These are phyloP conservation scores for Tanypteryx hageni DNA, from an alignment of 2,888 invertebrate species.

Conservation along the genomic window DNA sequence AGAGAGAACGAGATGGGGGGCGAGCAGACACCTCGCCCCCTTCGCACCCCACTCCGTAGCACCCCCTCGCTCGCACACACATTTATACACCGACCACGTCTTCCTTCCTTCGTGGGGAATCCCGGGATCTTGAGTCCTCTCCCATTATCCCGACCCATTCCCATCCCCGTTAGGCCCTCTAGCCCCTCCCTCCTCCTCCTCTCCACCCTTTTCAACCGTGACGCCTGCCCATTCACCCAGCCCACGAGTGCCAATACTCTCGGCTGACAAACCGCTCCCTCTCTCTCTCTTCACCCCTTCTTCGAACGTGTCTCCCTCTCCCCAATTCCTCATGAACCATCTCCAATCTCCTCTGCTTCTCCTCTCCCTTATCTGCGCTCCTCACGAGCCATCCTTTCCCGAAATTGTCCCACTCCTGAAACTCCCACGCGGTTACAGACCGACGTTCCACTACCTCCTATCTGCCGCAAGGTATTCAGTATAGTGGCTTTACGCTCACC, in stretches of 20 bases:
- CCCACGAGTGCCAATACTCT: not conserved
- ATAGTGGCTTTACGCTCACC: constrained; percentile 13
- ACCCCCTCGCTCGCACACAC: not conserved
- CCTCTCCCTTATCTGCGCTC: not conserved
- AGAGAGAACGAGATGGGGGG: not conserved
- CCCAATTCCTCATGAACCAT: not conserved
- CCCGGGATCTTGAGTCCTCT: not conserved
- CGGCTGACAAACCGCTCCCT: not conserved
- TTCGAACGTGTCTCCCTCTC: not conserved
- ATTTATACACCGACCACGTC: not conserved
- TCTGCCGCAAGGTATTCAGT: not conserved
- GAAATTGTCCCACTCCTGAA: not conserved
- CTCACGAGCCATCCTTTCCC: not conserved
- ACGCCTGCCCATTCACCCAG: not conserved
- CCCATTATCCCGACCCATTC: not conserved
- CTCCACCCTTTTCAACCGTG: not conserved
- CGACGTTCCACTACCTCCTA: not conserved
- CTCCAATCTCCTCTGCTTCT: not conserved
- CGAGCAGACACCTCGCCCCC: not conserved
- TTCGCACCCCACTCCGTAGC: not conserved
- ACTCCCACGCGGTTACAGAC: not conserved
- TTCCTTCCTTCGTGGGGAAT: not conserved
- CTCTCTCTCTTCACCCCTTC: not conserved
- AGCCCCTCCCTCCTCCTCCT: too few relatives aligned
- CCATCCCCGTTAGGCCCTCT: not conserved